Conservation (phyloP, 2,797 vertebrate genomes). For the Lagorchestes hirsutus region DNA sequence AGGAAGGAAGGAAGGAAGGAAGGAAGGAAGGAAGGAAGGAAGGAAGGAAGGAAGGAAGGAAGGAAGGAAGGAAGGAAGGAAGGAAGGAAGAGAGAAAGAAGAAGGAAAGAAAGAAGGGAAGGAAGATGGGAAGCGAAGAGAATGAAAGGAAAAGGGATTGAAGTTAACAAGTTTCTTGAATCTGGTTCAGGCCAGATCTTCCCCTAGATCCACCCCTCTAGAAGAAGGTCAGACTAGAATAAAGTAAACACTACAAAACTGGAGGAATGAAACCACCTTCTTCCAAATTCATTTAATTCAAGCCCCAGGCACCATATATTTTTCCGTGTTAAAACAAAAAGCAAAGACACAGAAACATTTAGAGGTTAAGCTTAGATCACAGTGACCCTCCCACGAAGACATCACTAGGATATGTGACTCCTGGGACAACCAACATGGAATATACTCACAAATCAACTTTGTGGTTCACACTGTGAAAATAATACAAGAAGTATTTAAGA, state of each 20-base stretch:
- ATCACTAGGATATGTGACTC: background rate
- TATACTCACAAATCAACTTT: background rate
- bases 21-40: no score
- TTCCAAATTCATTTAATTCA: no score
- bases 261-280: no score
- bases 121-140: no score
- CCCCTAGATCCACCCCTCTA: no score
- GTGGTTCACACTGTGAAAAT: background rate
- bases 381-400: background rate
- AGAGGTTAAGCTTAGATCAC: background rate
- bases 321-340: background rate
- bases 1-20: no score
- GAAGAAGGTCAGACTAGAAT: no score
- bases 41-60: rapidly evolving
- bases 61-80: rapidly evolving
- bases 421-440: background rate
- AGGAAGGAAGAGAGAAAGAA: rapidly evolving
- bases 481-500: background rate
- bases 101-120: no score
- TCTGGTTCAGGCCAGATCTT: no score
- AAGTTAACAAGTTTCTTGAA: no score
- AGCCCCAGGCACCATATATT: background rate
- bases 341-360: background rate
- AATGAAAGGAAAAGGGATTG: background rate
- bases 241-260: no score